phyloP scores from a whole-genome alignment of 92 coral and sea anemone genomes.

The Umimayanthus chanpuru region DNA sequence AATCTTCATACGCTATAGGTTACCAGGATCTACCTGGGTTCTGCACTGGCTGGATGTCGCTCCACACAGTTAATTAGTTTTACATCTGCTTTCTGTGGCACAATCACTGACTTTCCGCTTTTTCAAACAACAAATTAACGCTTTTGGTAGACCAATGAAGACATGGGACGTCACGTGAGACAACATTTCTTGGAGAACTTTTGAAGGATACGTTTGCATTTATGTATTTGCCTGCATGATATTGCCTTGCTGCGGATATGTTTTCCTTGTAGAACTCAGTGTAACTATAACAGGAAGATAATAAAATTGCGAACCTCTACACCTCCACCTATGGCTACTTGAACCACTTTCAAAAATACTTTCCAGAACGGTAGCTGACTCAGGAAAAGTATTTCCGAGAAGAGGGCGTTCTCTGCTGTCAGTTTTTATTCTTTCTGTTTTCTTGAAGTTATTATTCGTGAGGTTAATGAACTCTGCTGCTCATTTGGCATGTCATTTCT shows the following conservation, averaged over 20 bases:
- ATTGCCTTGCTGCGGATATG: too few relatives aligned
- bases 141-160: slow-evolving; percentile 64
- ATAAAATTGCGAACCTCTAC: slow-evolving; percentile 40
- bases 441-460: not conserved
- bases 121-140: slow-evolving; percentile 46
- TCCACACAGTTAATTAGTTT: slow-evolving; percentile 47
- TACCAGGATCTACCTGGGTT: slow-evolving; percentile 42
- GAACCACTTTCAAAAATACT: slow-evolving; percentile 37
- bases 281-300: slow-evolving; percentile 60
- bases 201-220: slow-evolving; percentile 58
- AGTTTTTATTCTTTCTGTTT: slow-evolving; percentile 23
- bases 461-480: not conserved
- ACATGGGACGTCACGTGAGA: slow-evolving; percentile 49
- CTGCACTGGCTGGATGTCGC: slow-evolving; percentile 64
- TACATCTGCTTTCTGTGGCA: slow-evolving; percentile 53
- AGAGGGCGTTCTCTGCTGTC: slow-evolving; percentile 44
- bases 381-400: slow-evolving; percentile 40
- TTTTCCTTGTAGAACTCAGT: slow-evolving; percentile 26
- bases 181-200: slow-evolving; percentile 52
- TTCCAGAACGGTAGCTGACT: slow-evolving; percentile 44
- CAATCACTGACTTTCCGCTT: slow-evolving; percentile 9
- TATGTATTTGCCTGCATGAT: slow-evolving; percentile 51
- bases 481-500: not conserved
- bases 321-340: slow-evolving; percentile 43
- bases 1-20: slow-evolving; percentile 33